Conservation (phyloP, 2,797 vertebrate species). For the Leptodactylus fallax region DNA sequence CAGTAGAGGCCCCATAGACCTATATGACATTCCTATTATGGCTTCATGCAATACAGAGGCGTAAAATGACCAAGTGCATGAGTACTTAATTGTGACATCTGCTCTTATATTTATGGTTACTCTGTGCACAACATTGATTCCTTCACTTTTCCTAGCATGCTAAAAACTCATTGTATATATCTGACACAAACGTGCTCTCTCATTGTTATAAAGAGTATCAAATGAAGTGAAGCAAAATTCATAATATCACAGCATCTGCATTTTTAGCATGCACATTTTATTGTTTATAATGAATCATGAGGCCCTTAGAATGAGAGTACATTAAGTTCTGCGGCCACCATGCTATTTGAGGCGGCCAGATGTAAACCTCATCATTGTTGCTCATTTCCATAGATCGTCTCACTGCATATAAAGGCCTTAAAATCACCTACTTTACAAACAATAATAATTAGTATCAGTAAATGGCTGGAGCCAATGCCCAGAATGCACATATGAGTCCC, state of each 20-base stretch:
- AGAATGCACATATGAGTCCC: slow-evolving; percentile 81
- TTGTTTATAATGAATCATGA: slow-evolving; percentile 65
- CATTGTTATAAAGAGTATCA: slow-evolving; percentile 8
- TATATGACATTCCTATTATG: background rate
- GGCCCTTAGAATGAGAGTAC: slow-evolving; percentile 61
- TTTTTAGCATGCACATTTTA: background rate
- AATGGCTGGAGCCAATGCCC: slow-evolving; percentile 78
- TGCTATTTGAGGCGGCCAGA: slow-evolving; percentile 74
- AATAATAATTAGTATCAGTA: slow-evolving; percentile 83
- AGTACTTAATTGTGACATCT: background rate
- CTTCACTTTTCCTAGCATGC: background rate
- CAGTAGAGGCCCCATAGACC: background rate
- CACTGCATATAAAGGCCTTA: slow-evolving; percentile 80
- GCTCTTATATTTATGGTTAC: slow-evolving; percentile 61
- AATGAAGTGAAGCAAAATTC: slow-evolving; percentile 2
- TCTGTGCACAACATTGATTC: slow-evolving; percentile 66
- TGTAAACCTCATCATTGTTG: slow-evolving; percentile 79
- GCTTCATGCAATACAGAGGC: background rate
- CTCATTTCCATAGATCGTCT: slow-evolving; percentile 78
- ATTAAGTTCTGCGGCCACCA: slow-evolving; percentile 68
- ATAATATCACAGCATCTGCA: slow-evolving; percentile 50
- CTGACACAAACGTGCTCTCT: background rate
- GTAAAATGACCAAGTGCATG: background rate
- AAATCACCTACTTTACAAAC: slow-evolving; percentile 79
- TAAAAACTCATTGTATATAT: slow-evolving; percentile 23